Evolutionary conservation across 2,888 invertebrate genomes (phyloP).

Genomic region (Rhagophthalmus giganteus): DNA sequence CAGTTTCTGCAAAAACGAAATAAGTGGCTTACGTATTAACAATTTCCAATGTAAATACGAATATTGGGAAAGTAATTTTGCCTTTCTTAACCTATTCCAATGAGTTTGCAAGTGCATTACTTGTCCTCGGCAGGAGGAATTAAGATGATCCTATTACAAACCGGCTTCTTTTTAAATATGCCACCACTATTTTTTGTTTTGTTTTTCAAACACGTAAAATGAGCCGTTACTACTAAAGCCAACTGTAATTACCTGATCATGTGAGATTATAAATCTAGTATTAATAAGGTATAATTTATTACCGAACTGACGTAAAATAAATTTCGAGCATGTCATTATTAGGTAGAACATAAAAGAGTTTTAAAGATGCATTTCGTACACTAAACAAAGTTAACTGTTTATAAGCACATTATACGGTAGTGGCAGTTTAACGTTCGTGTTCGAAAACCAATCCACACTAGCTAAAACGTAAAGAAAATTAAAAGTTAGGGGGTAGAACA

Average conservation of each 20-base stretch:
- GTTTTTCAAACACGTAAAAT: slow-evolving; percentile 2
- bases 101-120: slow-evolving; percentile 10
- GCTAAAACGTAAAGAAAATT: slow-evolving; percentile 12
- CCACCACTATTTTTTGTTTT: neutral
- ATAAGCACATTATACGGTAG: neutral
- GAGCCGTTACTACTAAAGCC: no score
- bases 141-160: slow-evolving; percentile 6
- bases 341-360: no score
- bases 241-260: no score
- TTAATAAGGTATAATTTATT: no score
- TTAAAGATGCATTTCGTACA: no score
- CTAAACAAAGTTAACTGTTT: slow-evolving; percentile 3
- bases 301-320: no score
- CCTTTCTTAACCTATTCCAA: slow-evolving; percentile 9
- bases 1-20: no score
- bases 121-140: slow-evolving; percentile 6
- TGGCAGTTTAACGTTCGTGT: slow-evolving; percentile 2
- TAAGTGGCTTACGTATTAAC: no score
- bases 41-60: no score
- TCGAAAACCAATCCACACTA: neutral
- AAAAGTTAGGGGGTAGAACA: slow-evolving; percentile 29
- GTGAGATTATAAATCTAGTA: no score
- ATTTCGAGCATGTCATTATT: no score
- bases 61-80: no score
- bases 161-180: slow-evolving; percentile 4